Evolutionary conservation across 2,888 invertebrate species (phyloP).

Genomic region (Cryptosula pallasiana): DNA sequence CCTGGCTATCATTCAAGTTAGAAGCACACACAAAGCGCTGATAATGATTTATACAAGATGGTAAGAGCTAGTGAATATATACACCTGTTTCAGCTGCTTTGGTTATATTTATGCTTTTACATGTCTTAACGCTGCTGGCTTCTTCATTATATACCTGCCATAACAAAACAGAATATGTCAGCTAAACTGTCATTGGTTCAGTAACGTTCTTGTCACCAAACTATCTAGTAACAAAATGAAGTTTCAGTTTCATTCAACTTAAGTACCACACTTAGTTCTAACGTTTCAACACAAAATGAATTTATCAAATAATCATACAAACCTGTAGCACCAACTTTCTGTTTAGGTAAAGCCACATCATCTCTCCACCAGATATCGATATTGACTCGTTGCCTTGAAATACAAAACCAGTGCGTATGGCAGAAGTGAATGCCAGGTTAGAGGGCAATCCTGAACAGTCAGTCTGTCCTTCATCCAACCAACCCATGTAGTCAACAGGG

Average conservation of each 20-base stretch:
- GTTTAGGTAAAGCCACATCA: slow-evolving; percentile 42
- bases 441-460: slow-evolving; percentile 35
- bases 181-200: too few species aligned
- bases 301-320: slow-evolving; percentile 26
- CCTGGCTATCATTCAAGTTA: too few species aligned
- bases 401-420: slow-evolving; percentile 35
- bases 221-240: too few species aligned
- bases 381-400: slow-evolving; percentile 36
- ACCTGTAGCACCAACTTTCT: slow-evolving; percentile 35
- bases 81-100: neutral
- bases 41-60: too few species aligned
- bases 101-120: neutral
- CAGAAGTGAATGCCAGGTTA: slow-evolving; percentile 40
- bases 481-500: slow-evolving; percentile 38
- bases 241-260: too few species aligned
- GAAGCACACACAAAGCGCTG: too few species aligned
- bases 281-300: neutral
- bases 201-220: too few species aligned
- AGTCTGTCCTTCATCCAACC: slow-evolving; percentile 32
- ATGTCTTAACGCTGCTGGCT: neutral
- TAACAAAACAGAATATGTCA: neutral
- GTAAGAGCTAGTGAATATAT: too few species aligned
- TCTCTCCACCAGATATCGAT: slow-evolving; percentile 40
- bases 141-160: neutral
- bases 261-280: too few species aligned